Base-by-base conservation (phyloP, 23 tunicate genomes). In the Oikopleura vanhoeffeni region DNA sequence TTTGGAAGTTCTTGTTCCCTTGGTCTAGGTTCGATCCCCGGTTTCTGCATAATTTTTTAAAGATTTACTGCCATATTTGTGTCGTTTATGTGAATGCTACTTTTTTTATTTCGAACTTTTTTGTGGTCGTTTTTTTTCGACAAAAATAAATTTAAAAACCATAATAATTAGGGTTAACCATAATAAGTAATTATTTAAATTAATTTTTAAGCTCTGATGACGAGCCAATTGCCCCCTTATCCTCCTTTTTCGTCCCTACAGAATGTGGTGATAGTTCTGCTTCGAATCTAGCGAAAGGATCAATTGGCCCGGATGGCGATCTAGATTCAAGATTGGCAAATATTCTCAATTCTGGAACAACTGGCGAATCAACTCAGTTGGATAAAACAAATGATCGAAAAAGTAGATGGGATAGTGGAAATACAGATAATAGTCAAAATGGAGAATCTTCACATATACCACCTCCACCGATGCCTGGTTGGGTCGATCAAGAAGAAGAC, bases 201-300 rank as follows among this genome's bases (percentile, higher is more conserved):
- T 49, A 24, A 49, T 49, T 49, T 49, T 71, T 71, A 2, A 71
- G 79, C 79, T 71, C 79, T 4, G 79, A 71, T 13, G 79, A 71
- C 34, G 79, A 71, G 32, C 34, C 79, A 32, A 18, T 71, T 33
- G 36, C 79, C 27, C 27, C 27, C 2, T 30, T 71, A 2, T 33
- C 79, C 35, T 71, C 79, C 34, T 71, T 71, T 71, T 71, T 71
- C 38, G 79, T 38, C 38, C 79, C 79, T 28, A 24, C 24, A 8
- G 64, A 49, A 8, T 13, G 18, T 13, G 34, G 4, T 2, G 79
- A 71, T 2, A 71, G 36, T 2, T 71, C 79, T 4, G 35, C 34
- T 4, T 28, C 79, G 34, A 32, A 71, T 38, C 38, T 71, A 3
- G 27, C 79, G 3, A 2, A 33, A 3, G 79, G 36, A 2, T 49